Evolutionary conservation across 2,888 invertebrate genomes (phyloP), one percentile per base, ranked within the genome.

Genomic region (Trichogramma evanescens): DNA sequence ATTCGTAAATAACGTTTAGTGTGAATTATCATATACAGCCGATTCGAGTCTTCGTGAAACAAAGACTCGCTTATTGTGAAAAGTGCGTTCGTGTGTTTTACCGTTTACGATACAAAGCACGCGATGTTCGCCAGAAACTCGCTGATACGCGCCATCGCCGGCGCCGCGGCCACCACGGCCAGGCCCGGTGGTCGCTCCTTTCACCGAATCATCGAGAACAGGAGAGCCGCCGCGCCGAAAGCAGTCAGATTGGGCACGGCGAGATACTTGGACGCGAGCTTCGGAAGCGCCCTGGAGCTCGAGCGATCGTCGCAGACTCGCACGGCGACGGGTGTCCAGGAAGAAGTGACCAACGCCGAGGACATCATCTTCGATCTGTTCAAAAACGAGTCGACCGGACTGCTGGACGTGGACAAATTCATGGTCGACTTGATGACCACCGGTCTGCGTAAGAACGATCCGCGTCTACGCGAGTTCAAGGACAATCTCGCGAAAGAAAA

Each of bases 361-460:
- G 93, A 95, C 80, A 88, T 91, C 38, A 82, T 95, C 51, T 95
- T 95, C 77, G 93, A 94, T 72, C 91, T 93, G 89, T 93, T 95
- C 74, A 90, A 90, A 80, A 91, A 89, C 75, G 89, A 91, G 76
- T 89, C 91, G 61, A 86, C 87, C 0, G 88, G 87, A 4, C 81
- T 91, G 9, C 79, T 93, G 50, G 87, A 91, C 0, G 88, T 92
- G 74, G 93, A 93, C 70, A 92, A 90, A 78, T 95, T 95, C 81
- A 80, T 95, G 76, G 89, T 91, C 70, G 93, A 93, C 65, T 79
- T 96, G 66, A 86, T 89, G 75, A 87, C 89, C 42, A 93, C 94
- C 5, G 96, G 96, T 6, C 84, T 96, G 44, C 83, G 92, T 58
- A 91, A 91, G 78, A 91, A 84, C 70, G 96, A 96, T 80, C 92